A percentile compares a stretch with the other conserved stretches of the same genome.
phyloP scores from a whole-genome alignment of 2,797 vertebrate species.

The Pampus argenteus region DNA sequence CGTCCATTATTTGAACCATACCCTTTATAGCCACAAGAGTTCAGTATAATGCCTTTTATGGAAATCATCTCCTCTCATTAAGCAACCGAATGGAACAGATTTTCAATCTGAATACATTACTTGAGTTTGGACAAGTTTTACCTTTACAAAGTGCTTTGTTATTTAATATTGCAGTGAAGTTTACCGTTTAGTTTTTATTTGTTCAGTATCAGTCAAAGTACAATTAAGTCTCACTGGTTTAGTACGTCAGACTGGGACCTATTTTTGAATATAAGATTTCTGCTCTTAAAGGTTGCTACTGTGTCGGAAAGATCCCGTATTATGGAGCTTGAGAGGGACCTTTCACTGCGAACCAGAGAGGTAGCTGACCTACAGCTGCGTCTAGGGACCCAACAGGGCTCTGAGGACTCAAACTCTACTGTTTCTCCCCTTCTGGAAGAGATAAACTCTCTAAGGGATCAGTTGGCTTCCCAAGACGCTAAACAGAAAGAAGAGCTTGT shows the following conservation, averaged over 20 bases:
- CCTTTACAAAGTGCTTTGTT: neutral
- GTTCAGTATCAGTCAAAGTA: conserved; percentile 2
- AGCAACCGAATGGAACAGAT: conserved; percentile 19
- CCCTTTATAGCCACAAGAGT: conserved; percentile 65
- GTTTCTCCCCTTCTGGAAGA: conserved; percentile 90
- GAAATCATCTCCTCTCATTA: conserved; percentile 3
- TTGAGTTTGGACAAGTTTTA: neutral
- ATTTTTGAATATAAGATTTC: conserved; percentile 64
- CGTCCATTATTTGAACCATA: conserved; percentile 58
- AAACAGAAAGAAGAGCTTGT: conserved; percentile 85
- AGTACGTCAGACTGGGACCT: conserved; percentile 4
- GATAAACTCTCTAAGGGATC: conserved; percentile 89
- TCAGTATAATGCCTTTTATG: conserved; percentile 58
- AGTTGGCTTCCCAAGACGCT: conserved; percentile 82
- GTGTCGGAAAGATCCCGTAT: conserved; percentile 98
- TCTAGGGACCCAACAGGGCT: conserved; percentile 85
- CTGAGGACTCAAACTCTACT: conserved; percentile 75
- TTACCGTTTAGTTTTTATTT: neutral
- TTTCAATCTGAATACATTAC: neutral
- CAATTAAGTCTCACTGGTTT: conserved; percentile 13
- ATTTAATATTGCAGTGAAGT: conserved; percentile 3
- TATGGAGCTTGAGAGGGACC: conserved; percentile 96
- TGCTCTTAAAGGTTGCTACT: conserved; percentile 91
- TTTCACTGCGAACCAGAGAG: conserved; percentile 89
- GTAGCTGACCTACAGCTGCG: conserved; percentile 90